Evolutionary conservation across 2,888 invertebrate species (phyloP).

Genomic region (Ferrisia virgata): DNA sequence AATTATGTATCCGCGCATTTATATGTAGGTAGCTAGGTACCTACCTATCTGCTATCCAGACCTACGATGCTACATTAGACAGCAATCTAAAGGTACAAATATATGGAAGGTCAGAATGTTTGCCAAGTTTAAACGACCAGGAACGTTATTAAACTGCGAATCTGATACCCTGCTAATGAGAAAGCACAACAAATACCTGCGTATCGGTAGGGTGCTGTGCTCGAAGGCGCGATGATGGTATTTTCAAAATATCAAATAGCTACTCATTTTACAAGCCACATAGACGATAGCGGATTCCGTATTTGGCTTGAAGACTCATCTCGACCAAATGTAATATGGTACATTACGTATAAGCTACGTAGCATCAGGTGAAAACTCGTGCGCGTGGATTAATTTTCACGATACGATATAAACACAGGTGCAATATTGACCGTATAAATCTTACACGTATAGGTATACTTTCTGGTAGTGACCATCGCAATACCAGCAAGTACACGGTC

Average conservation of each 20-base stretch:
- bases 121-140: not conserved
- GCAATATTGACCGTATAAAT: slow-evolving; percentile 3
- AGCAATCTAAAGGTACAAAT: not conserved
- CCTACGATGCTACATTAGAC: not conserved
- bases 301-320: not conserved
- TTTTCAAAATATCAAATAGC: not conserved
- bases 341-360: too few relatives aligned
- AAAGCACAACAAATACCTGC: not conserved
- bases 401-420: not conserved
- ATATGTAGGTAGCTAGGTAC: too few relatives aligned
- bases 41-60: too few relatives aligned
- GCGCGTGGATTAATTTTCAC: not conserved
- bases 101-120: not conserved
- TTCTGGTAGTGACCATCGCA: not conserved
- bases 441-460: too few relatives aligned
- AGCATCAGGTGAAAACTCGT: not conserved
- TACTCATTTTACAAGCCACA: not conserved
- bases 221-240: not conserved
- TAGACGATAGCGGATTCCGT: not conserved
- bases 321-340: not conserved
- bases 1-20: not conserved
- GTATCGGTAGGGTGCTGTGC: not conserved
- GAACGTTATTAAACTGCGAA: not conserved
- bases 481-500: not conserved
- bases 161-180: not conserved